Percentiles rank a stretch among this genome's conserved stretches.
phyloP scores from a whole-genome alignment of 2,888 invertebrate species.

The Adela reaumurella region DNA sequence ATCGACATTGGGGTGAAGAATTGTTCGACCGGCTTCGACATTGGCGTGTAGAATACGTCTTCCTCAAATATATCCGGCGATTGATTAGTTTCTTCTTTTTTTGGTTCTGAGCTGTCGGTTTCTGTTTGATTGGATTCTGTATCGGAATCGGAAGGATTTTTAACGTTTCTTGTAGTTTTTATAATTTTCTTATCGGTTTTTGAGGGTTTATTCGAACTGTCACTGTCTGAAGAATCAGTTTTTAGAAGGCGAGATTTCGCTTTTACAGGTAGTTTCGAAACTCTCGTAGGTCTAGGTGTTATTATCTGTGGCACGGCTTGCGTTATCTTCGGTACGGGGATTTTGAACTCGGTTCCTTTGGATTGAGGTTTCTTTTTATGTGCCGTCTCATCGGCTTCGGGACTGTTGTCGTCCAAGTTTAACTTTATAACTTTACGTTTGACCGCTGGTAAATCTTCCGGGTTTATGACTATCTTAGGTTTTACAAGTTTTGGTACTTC shows the following conservation, averaged over 20 bases:
- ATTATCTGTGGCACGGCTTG: conserved; percentile 26
- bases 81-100: neutral
- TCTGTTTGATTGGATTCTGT: no score
- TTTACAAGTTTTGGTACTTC: conserved; percentile 15
- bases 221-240: neutral
- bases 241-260: conserved; percentile 18
- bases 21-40: conserved; percentile 21
- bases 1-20: conserved; percentile 36
- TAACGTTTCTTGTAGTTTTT: neutral
- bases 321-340: conserved; percentile 26
- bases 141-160: neutral
- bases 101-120: no score
- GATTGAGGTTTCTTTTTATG: no score
- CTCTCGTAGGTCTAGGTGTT: conserved; percentile 23
- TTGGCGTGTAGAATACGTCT: conserved; percentile 18
- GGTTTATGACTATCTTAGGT: conserved; percentile 20
- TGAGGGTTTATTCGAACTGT: neutral
- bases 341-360: conserved; percentile 25
- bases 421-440: conserved; percentile 27
- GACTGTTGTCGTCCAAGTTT: conserved; percentile 25
- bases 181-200: neutral
- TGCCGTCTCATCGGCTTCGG: conserved; percentile 8
- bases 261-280: conserved; percentile 16
- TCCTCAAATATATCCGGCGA: neutral
- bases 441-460: conserved; percentile 31